A percentile compares a stretch with the other conserved stretches of the same genome.
Conservation (phyloP, 2,888 invertebrate species). For the Hyposoter didymator region DNA sequence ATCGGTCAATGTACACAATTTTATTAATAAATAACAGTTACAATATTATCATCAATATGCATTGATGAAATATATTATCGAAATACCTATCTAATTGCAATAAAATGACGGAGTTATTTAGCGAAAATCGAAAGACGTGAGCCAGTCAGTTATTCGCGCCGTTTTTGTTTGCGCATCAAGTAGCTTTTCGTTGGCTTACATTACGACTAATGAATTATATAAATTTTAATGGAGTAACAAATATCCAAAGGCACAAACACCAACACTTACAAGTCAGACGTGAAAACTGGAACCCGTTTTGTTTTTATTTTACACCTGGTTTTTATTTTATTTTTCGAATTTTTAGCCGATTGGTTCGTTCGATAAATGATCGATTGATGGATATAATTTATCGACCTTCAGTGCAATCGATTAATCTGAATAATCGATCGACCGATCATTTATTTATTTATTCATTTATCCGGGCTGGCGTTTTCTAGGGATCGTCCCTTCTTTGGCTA, state of each 20-base stretch:
- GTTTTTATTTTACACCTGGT: background rate
- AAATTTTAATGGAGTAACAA: conserved; percentile 15
- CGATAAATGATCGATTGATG: conserved; percentile 11
- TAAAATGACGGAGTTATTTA: background rate
- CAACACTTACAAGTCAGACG: conserved; percentile 18
- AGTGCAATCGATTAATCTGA: background rate
- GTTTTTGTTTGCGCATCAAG: conserved; percentile 1
- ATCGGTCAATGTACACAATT: conserved; percentile 64
- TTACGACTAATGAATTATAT: background rate
- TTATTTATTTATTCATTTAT: conserved; percentile 3
- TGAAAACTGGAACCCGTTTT: conserved; percentile 5
- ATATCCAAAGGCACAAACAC: conserved; percentile 34
- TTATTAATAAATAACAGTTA: conserved; percentile 68
- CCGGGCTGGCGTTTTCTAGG: conserved; percentile 40
- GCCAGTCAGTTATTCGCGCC: background rate
- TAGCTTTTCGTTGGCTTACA: background rate
- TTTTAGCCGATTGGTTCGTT: background rate
- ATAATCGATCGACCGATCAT: background rate
- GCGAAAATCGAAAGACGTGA: background rate
- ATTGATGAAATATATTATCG: conserved; percentile 9
- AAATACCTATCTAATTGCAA: conserved; percentile 24
- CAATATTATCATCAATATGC: conserved; percentile 47
- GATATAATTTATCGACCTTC: background rate
- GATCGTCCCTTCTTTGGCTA: conserved; percentile 63
- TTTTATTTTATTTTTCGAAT: background rate